Evolutionary conservation across 2,113 vertebrate genomes (phyloP).

Genomic region (Caretta caretta): DNA sequence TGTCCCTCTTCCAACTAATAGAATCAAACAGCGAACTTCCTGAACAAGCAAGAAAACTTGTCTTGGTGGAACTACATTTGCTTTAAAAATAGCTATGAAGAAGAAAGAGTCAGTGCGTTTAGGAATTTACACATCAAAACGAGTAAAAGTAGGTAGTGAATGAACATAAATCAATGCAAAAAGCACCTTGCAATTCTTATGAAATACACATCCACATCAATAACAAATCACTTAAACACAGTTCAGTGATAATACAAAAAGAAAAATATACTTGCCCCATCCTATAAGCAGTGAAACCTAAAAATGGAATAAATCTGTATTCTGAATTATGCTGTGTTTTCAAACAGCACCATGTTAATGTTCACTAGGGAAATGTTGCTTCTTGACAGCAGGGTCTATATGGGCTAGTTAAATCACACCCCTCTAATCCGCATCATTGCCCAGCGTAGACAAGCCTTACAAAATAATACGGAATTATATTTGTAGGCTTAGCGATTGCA

Average conservation of each 20-base stretch:
- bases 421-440: neutral
- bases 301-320: neutral
- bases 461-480: neutral
- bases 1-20: neutral
- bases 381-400: neutral
- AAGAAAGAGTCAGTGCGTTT: constrained; percentile 14
- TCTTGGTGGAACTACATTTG: neutral
- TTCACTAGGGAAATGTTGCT: neutral
- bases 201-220: constrained; percentile 12
- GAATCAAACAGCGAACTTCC: constrained; percentile 9
- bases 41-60: neutral
- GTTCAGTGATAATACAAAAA: neutral
- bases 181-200: constrained; percentile 44
- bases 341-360: neutral
- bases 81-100: neutral
- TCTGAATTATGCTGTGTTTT: neutral
- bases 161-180: constrained; percentile 21
- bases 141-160: constrained; percentile 13
- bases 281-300: neutral
- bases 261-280: neutral
- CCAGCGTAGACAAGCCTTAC: neutral
- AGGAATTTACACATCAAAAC: constrained; percentile 53
- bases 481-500: neutral
- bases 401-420: neutral
- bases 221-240: neutral